These are phyloP conservation scores for Arge pagana DNA, from an alignment of 2,888 invertebrate species.

Conservation along the genomic window DNA sequence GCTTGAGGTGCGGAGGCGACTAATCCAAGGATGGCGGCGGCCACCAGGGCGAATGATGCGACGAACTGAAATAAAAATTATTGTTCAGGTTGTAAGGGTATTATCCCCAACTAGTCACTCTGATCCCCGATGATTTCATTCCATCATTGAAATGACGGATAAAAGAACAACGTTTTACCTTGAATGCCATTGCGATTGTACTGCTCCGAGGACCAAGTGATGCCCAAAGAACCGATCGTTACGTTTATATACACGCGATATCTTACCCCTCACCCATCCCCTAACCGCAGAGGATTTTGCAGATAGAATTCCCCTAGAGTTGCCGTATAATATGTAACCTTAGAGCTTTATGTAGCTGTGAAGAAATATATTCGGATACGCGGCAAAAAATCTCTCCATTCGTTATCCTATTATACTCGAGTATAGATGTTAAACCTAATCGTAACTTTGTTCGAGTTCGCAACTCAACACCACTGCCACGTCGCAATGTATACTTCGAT, in stretches of 20 bases:
- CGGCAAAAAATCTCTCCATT: not conserved
- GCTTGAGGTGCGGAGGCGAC: conserved; percentile 7
- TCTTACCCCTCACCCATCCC: conserved; percentile 5
- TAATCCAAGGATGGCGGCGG: conserved; percentile 7
- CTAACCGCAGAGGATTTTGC: conserved; percentile 15
- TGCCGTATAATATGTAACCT: conserved; percentile 17
- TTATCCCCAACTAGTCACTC: too few relatives aligned
- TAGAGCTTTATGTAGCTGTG: not conserved
- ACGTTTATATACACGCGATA: conserved; percentile 19
- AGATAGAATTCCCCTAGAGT: conserved; percentile 10
- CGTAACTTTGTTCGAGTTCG: too few relatives aligned
- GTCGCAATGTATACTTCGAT: too few relatives aligned
- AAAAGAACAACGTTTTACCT: not conserved
- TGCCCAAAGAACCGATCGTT: conserved; percentile 1
- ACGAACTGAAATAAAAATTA: not conserved
- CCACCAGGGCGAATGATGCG: conserved; percentile 15
- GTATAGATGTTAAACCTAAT: too few relatives aligned
- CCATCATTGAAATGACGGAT: not conserved
- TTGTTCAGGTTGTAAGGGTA: not conserved
- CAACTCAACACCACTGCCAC: too few relatives aligned
- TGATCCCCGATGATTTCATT: too few relatives aligned
- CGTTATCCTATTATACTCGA: too few relatives aligned
- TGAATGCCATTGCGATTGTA: conserved; percentile 9
- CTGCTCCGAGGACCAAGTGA: conserved; percentile 18
- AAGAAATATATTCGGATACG: conserved; percentile 9